Conservation (phyloP, 2,797 vertebrate species). For the Philypnodon macrostomus region DNA sequence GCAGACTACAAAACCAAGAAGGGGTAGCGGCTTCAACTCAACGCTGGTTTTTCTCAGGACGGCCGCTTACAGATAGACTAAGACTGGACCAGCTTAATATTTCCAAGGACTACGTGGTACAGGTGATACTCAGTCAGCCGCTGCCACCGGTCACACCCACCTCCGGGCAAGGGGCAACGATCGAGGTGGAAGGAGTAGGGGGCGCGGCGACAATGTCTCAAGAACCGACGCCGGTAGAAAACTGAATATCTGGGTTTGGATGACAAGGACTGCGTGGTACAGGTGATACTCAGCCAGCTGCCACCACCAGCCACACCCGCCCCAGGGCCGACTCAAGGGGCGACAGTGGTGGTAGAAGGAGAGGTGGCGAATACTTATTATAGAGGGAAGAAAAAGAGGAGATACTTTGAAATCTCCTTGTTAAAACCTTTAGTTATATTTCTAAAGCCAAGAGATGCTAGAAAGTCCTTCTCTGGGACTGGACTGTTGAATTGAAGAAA, state of each 20-base stretch:
- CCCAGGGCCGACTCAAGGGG: constrained; percentile 46
- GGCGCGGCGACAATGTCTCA: constrained; percentile 59
- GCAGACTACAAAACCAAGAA: constrained; percentile 85
- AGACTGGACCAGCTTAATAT: constrained; percentile 96
- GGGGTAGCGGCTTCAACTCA: constrained; percentile 86
- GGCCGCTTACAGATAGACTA: constrained; percentile 94
- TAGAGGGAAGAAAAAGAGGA: constrained; percentile 31
- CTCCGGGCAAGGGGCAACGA: constrained; percentile 41
- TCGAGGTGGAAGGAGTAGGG: constrained; percentile 31
- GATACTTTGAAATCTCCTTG: constrained; percentile 6
- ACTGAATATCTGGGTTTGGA: constrained; percentile 66
- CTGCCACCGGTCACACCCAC: constrained; percentile 39
- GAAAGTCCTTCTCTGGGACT: constrained; percentile 26
- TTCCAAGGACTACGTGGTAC: constrained; percentile 96
- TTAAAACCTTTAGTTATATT: constrained; percentile 2
- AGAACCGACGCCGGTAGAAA: constrained; percentile 87
- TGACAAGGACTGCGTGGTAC: constrained; percentile 92
- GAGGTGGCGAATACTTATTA: no score
- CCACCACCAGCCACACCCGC: constrained; percentile 11
- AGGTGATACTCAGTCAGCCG: constrained; percentile 96
- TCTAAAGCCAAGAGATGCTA: constrained; percentile 16
- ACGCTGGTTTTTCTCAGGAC: constrained; percentile 97
- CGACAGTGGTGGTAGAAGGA: constrained; percentile 29
- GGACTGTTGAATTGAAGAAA: constrained; percentile 51
- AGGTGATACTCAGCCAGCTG: constrained; percentile 80